A percentile compares a stretch with the other conserved stretches of the same genome.
Conservation (phyloP, 1,140 invertebrate species). For the Megalopta genalis region DNA sequence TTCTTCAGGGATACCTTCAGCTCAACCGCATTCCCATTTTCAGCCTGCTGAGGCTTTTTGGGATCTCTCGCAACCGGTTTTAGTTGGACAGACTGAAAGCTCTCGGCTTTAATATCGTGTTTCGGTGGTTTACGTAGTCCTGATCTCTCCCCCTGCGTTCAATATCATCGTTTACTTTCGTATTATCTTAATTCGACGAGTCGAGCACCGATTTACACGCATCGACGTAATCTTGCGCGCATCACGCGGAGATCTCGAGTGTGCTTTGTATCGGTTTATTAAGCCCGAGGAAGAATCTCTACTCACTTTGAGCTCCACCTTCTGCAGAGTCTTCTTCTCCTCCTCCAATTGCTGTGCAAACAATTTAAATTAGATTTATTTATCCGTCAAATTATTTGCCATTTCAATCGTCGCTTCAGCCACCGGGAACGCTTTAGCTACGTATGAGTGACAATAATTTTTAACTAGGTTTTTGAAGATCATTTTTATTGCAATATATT, state of each 20-base stretch:
- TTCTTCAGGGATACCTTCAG: slow-evolving; percentile 75
- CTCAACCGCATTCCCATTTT: slow-evolving; percentile 71
- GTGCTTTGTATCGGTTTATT: not conserved
- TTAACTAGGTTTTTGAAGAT: no score
- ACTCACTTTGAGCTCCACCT: slow-evolving; percentile 75
- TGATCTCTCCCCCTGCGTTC: slow-evolving; percentile 70
- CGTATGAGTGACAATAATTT: no score
- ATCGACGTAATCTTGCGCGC: no score
- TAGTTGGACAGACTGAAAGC: slow-evolving; percentile 82
- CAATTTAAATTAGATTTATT: not conserved
- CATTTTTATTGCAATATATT: no score
- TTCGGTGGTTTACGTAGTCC: slow-evolving; percentile 81
- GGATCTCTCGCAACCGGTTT: slow-evolving; percentile 82
- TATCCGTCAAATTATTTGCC: no score
- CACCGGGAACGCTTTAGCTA: no score
- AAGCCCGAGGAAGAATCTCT: not conserved
- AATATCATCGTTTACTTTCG: slow-evolving; percentile 48
- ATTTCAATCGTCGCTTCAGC: no score
- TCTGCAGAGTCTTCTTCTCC: slow-evolving; percentile 71
- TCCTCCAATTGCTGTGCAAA: slow-evolving; percentile 55
- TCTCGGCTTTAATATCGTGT: slow-evolving; percentile 81
- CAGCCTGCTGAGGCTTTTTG: slow-evolving; percentile 76
- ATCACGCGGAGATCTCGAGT: not conserved
- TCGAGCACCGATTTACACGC: not conserved
- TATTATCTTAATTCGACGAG: not conserved